Conservation (phyloP, 2,113 vertebrate genomes). For the Brachirus orientalis region DNA sequence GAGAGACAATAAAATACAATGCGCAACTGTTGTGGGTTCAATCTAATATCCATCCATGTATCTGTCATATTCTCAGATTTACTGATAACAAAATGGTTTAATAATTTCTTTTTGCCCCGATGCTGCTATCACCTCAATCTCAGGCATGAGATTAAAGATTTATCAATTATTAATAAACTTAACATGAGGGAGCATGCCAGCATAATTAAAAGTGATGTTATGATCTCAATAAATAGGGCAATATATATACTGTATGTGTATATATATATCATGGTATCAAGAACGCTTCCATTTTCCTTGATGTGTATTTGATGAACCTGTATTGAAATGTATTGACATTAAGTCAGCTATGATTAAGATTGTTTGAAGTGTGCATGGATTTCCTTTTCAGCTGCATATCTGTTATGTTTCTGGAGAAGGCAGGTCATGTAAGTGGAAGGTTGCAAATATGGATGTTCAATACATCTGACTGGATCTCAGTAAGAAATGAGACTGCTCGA, state of each 20-base stretch:
- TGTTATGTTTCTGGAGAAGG: constrained; percentile 66
- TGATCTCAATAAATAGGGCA: constrained; percentile 57
- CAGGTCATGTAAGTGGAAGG: constrained; percentile 55
- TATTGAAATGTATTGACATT: constrained; percentile 72
- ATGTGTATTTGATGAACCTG: constrained; percentile 66
- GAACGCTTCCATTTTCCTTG: constrained; percentile 39
- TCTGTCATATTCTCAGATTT: constrained; percentile 29
- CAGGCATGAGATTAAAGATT: constrained; percentile 66
- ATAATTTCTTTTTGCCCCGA: constrained; percentile 23
- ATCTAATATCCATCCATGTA: constrained; percentile 48
- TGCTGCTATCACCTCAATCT: constrained; percentile 59
- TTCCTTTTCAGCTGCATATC: constrained; percentile 65
- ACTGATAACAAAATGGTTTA: constrained; percentile 62
- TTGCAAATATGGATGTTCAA: constrained; percentile 73
- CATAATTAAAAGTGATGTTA: constrained; percentile 52
- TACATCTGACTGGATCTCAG: constrained; percentile 62
- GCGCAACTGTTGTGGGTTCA: constrained; percentile 53
- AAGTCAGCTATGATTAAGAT: constrained; percentile 73
- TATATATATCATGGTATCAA: constrained; percentile 46
- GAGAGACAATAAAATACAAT: constrained; percentile 25
- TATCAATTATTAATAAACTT: constrained; percentile 70
- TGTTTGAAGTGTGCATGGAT: constrained; percentile 78
- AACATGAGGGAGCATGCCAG: constrained; percentile 31
- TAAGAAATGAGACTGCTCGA: constrained; percentile 24
- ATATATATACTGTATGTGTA: too few species aligned